These are phyloP conservation scores for Polymixis flavicincta DNA, from an alignment of 2,888 invertebrate genomes.

Conservation along the genomic window DNA sequence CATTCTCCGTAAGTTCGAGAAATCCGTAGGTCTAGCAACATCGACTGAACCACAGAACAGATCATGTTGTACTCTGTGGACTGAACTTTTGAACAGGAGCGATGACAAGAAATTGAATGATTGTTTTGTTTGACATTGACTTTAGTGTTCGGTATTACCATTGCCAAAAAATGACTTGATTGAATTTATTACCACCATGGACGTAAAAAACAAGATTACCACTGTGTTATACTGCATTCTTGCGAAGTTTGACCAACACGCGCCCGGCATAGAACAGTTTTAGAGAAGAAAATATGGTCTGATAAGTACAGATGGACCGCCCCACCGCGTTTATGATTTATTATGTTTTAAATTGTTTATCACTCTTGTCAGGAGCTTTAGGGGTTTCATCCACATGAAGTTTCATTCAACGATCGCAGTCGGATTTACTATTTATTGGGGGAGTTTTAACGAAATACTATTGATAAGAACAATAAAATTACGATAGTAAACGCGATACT, in stretches of 20 bases:
- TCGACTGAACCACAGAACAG: background rate
- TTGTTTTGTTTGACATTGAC: background rate
- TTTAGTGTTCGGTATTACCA: conserved; percentile 4
- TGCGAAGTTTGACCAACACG: no score
- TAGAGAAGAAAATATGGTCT: background rate
- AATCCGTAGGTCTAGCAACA: conserved; percentile 1
- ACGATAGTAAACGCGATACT: conserved; percentile 9
- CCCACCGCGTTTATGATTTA: background rate
- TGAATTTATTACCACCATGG: no score
- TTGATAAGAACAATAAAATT: conserved; percentile 27
- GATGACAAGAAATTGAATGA: background rate
- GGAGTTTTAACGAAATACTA: conserved; percentile 20
- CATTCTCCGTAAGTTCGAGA: background rate
- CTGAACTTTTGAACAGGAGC: background rate
- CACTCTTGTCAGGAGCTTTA: background rate
- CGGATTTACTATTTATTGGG: background rate
- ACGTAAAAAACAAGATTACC: no score
- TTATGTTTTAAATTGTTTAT: no score
- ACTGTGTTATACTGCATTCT: no score
- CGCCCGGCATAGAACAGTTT: background rate
- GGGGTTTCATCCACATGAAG: background rate
- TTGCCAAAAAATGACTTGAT: background rate
- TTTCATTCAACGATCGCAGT: background rate
- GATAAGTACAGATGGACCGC: background rate
- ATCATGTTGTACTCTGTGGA: no score